Evolutionary conservation across 2,797 vertebrate species (phyloP).

Genomic region (Schizopygopsis pylzovi): DNA sequence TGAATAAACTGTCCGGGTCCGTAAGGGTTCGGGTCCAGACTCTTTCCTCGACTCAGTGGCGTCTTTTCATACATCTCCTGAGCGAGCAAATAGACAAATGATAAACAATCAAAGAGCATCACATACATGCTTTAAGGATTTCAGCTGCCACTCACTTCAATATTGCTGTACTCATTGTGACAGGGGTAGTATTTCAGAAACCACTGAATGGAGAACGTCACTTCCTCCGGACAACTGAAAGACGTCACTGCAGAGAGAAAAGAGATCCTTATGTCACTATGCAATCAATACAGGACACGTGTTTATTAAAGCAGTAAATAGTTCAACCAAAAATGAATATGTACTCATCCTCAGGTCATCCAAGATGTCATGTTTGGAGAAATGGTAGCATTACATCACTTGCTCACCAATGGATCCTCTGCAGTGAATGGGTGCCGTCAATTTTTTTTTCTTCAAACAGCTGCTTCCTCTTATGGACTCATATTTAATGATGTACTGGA

Average conservation of each 20-base stretch:
- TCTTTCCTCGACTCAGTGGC: slow-evolving; percentile 61
- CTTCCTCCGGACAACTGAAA: slow-evolving; percentile 75
- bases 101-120: background rate
- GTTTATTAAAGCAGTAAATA: background rate
- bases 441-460: background rate
- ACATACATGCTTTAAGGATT: background rate
- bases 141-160: slow-evolving; percentile 80
- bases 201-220: slow-evolving; percentile 82
- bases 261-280: background rate
- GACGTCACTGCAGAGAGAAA: slow-evolving; percentile 74
- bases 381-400: background rate
- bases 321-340: background rate
- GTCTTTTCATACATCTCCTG: slow-evolving; percentile 74
- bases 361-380: background rate
- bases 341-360: background rate
- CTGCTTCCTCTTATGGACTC: background rate
- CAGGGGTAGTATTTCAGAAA: slow-evolving; percentile 85
- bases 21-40: slow-evolving; percentile 74
- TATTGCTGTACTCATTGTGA: slow-evolving; percentile 82
- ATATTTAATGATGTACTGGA: background rate
- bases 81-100: background rate
- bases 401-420: background rate
- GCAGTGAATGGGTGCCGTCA: no score
- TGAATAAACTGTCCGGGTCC: slow-evolving; percentile 79
- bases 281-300: background rate